Evolutionary conservation across 2,888 invertebrate genomes (phyloP).

Genomic region (Patella depressa): DNA sequence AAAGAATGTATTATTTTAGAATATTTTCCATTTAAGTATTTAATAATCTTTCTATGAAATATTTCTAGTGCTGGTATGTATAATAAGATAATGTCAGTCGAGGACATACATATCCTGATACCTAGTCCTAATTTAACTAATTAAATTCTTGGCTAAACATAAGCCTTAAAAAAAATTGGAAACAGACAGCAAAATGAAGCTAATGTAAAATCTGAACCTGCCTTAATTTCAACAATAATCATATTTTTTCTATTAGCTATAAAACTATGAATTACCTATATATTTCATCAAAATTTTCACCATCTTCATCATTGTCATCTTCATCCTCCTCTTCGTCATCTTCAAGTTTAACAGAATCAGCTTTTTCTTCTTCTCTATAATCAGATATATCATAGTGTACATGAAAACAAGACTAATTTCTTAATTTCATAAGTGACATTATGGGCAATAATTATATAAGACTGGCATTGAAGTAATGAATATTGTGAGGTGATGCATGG

Average conservation of each 20-base stretch:
- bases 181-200: too few relatives aligned
- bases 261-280: slow-evolving; percentile 27
- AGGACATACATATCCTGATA: too few relatives aligned
- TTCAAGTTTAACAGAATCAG: slow-evolving; percentile 31
- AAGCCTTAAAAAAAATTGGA: too few relatives aligned
- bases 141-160: too few relatives aligned
- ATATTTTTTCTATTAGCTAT: not conserved
- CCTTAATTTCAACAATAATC: not conserved
- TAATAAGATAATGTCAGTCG: not conserved
- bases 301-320: slow-evolving; percentile 40
- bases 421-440: too few relatives aligned
- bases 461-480: too few relatives aligned
- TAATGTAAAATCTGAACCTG: too few relatives aligned
- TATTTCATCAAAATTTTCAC: slow-evolving; percentile 32
- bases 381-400: too few relatives aligned
- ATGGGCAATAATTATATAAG: too few relatives aligned
- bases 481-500: too few relatives aligned
- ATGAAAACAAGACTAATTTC: too few relatives aligned
- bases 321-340: slow-evolving; percentile 40
- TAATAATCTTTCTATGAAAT: not conserved
- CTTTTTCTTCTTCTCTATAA: slow-evolving; percentile 24
- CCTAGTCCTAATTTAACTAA: too few relatives aligned
- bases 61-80: not conserved
- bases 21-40: slow-evolving; percentile 23
- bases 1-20: not conserved